Percentiles rank a stretch among this genome's conserved stretches.
Evolutionary conservation across 2,797 vertebrate species (phyloP).

Genomic region (Sciaenops ocellatus): DNA sequence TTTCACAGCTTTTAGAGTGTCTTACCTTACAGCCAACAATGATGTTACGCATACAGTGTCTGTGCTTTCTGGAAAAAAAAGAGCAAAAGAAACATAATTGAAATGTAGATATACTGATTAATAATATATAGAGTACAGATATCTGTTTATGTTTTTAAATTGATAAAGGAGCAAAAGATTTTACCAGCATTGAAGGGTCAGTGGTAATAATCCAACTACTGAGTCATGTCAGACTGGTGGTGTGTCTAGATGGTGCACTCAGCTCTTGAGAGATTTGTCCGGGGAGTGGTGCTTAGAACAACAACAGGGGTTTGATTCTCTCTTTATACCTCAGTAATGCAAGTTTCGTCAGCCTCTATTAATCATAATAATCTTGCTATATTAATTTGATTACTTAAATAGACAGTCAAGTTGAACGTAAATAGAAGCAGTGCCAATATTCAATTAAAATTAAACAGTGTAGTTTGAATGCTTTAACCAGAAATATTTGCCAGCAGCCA

Average conservation of each 20-base stretch:
- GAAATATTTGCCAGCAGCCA: not conserved
- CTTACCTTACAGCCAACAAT: slow-evolving; percentile 59
- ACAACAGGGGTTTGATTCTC: slow-evolving; percentile 27
- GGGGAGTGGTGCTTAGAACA: slow-evolving; percentile 37
- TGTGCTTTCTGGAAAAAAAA: slow-evolving; percentile 16
- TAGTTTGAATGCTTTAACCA: not conserved
- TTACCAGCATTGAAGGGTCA: slow-evolving; percentile 61
- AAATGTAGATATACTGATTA: not conserved
- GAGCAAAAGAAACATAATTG: not conserved
- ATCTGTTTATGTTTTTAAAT: not conserved
- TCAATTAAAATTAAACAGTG: not conserved
- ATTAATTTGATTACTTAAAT: no score
- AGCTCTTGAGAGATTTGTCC: slow-evolving; percentile 14
- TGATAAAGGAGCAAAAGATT: slow-evolving; percentile 13
- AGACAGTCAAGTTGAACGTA: no score
- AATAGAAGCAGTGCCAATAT: not conserved
- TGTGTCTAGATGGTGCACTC: slow-evolving; percentile 7
- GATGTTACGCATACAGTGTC: slow-evolving; percentile 31
- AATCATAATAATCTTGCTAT: no score
- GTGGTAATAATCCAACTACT: slow-evolving; percentile 40
- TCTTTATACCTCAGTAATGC: no score
- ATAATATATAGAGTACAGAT: not conserved
- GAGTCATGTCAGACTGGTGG: slow-evolving; percentile 39
- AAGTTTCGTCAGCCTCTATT: no score
- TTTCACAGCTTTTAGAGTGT: not conserved